These are phyloP conservation scores for Etheostoma spectabile DNA, from an alignment of 2,113 vertebrate species.

Conservation along the genomic window DNA sequence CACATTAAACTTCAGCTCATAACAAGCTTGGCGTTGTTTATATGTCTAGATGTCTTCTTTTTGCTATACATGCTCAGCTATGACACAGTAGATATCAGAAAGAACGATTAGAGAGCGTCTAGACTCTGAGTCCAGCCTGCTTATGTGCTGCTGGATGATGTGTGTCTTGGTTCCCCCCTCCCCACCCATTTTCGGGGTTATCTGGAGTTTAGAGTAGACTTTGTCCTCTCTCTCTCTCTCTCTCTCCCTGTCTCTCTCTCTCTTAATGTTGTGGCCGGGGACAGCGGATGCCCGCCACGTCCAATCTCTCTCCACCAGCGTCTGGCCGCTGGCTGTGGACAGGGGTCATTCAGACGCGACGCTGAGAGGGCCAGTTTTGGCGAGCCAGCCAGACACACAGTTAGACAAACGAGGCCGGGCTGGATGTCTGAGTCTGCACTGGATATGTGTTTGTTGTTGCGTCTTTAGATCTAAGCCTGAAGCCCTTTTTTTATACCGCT, in stretches of 20 bases:
- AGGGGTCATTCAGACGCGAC: slow-evolving; percentile 32
- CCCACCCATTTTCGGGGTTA: slow-evolving; percentile 51
- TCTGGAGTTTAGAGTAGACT: slow-evolving; percentile 66
- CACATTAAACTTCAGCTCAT: background rate
- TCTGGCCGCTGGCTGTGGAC: slow-evolving; percentile 35
- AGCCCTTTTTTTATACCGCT: background rate
- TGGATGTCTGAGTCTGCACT: slow-evolving; percentile 29
- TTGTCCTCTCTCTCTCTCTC: slow-evolving; percentile 5
- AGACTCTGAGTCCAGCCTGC: background rate
- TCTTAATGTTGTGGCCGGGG: slow-evolving; percentile 50
- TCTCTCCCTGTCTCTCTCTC: background rate
- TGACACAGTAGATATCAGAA: background rate
- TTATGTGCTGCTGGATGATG: slow-evolving; percentile 22
- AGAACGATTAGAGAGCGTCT: slow-evolving; percentile 15
- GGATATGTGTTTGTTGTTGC: background rate
- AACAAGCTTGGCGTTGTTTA: background rate
- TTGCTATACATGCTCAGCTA: background rate
- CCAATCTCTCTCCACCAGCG: slow-evolving; percentile 31
- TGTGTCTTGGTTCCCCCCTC: background rate
- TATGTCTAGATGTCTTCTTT: background rate
- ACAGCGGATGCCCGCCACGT: slow-evolving; percentile 58
- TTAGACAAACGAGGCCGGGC: background rate
- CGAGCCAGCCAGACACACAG: slow-evolving; percentile 10
- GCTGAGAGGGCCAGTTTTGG: slow-evolving; percentile 38
- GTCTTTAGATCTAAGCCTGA: slow-evolving; percentile 16